Base-by-base conservation (phyloP, 2,888 invertebrate species). In the Villa cingulata region DNA sequence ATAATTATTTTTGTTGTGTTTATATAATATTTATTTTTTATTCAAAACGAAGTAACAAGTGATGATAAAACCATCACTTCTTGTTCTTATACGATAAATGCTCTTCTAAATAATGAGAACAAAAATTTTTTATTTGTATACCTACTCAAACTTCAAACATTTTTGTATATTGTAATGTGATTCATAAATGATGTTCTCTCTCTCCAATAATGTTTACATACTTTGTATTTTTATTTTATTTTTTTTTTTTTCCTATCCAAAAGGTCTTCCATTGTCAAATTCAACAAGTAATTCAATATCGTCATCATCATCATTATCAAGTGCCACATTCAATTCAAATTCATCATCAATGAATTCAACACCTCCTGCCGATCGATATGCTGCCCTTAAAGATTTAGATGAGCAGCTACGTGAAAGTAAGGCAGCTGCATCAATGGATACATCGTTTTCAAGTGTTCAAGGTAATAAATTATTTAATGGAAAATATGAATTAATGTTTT, bases 311-410 rank as follows among this genome's bases (percentile, higher is more conserved):
- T 23, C 23, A 23, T 23, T 23, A 23, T 58, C 59, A 48, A 58
- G 53, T 53, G 56, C 56, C 53, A 55, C 57, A 52, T 58, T 56
- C 46, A 59, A 55, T 51, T 56, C 58, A 16, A 59, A 53, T 51
- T 55, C 64, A 48, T 23, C 23, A 23, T 55, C 56, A 43, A 42
- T 53, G 42, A 55, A 50, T 52, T 55, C 56, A 49, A 58, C 59
- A 7, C 69, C 66, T 55, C 64, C 78, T 62, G 87, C 85, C 73
- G 95, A 96, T 72, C 83, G 89, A 57, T 96, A 96, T 72, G 94
- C 95, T 55, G 94, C 95, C 44, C 76, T 96, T 51, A 91, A 94
- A 70, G 94, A 94, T 72, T 77, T 96, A 60, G 94, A 95, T 66
- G 74, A 79, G 63, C 81, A 81, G 59, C 68, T 82, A 58, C 76